These are phyloP conservation scores for Gasterosteus aculeatus DNA, from an alignment of 2,113 vertebrate species.

Conservation along the genomic window DNA sequence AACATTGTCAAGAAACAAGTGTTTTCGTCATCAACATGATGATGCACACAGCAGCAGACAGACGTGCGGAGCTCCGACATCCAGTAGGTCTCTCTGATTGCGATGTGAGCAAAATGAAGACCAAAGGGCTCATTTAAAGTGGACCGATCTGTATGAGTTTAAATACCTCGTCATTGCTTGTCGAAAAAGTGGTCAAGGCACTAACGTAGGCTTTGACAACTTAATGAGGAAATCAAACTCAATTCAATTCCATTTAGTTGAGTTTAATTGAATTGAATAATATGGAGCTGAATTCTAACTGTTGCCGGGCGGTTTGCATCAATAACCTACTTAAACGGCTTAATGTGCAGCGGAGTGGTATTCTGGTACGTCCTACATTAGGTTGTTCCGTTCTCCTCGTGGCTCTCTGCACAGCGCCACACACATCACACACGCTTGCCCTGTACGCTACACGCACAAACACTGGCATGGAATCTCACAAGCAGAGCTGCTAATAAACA, in stretches of 20 bases:
- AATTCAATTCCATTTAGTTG: slow-evolving; percentile 18
- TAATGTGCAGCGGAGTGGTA: slow-evolving; percentile 65
- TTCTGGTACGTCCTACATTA: slow-evolving; percentile 66
- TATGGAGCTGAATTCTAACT: slow-evolving; percentile 32
- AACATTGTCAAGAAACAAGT: neutral
- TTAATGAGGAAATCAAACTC: slow-evolving; percentile 1
- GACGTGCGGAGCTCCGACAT: slow-evolving; percentile 2
- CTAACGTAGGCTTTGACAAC: slow-evolving; percentile 4
- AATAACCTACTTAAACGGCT: slow-evolving; percentile 72
- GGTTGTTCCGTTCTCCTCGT: slow-evolving; percentile 57
- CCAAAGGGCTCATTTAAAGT: neutral
- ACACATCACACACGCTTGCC: slow-evolving; percentile 10
- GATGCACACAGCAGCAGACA: neutral
- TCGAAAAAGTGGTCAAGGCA: neutral
- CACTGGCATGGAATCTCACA: slow-evolving; percentile 63
- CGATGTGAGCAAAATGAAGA: neutral
- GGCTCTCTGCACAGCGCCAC: slow-evolving; percentile 57
- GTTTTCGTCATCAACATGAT: neutral
- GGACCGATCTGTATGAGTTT: slow-evolving; percentile 3
- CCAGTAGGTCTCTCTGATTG: neutral
- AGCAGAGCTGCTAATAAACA: slow-evolving; percentile 69
- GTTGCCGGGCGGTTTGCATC: slow-evolving; percentile 54
- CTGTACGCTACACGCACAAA: slow-evolving; percentile 49
- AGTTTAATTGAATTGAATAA: slow-evolving; percentile 45
- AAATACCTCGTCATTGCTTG: neutral